A percentile compares a stretch with the other conserved stretches of the same genome.
These are phyloP conservation scores for Laspeyria flexula DNA, from an alignment of 2,888 invertebrate species.

Conservation along the genomic window DNA sequence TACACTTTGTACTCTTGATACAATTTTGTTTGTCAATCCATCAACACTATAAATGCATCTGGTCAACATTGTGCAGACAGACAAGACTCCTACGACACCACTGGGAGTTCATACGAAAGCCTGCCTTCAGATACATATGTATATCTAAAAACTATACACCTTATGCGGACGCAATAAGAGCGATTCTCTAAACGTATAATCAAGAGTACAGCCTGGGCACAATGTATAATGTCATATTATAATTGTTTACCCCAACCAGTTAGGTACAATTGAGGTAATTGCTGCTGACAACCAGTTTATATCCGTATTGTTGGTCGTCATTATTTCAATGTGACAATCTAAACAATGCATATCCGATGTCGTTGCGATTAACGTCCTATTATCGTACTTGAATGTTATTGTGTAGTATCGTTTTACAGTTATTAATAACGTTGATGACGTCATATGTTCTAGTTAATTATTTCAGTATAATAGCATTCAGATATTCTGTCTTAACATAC, in stretches of 20 bases:
- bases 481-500: background rate
- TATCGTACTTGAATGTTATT: slow-evolving; percentile 28
- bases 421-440: slow-evolving; percentile 33
- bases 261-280: slow-evolving; percentile 55
- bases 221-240: slow-evolving; percentile 18
- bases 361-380: slow-evolving; percentile 41
- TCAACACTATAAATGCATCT: too few relatives aligned
- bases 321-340: slow-evolving; percentile 54
- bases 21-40: too few relatives aligned
- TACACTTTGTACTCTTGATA: too few relatives aligned
- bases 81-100: too few relatives aligned
- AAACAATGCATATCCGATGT: slow-evolving; percentile 51
- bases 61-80: too few relatives aligned
- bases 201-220: slow-evolving; percentile 13
- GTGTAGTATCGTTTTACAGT: slow-evolving; percentile 35
- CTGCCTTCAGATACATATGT: too few relatives aligned
- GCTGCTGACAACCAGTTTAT: slow-evolving; percentile 50
- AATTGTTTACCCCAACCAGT: slow-evolving; percentile 41
- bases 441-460: slow-evolving; percentile 15
- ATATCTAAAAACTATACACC: too few relatives aligned
- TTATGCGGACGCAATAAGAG: background rate
- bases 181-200: slow-evolving; percentile 17
- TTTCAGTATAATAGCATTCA: background rate
- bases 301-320: slow-evolving; percentile 40
- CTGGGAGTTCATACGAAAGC: too few relatives aligned